Base-by-base conservation (phyloP, 2,888 invertebrate genomes). In the Smittia sp. region DNA sequence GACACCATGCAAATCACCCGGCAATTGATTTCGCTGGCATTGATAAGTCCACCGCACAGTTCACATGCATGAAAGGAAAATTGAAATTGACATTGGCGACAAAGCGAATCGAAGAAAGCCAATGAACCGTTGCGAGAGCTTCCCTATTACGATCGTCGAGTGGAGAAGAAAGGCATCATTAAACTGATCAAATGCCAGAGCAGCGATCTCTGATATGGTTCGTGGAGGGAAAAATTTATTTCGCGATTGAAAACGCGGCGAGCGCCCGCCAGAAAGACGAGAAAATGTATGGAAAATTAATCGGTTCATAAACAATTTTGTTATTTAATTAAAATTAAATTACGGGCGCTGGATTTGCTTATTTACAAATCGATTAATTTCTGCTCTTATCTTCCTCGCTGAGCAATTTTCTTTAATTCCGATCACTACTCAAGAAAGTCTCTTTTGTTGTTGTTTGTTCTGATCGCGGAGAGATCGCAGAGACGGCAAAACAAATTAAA, bases 301-400 rank as follows among this genome's bases (percentile, higher is more conserved):
- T 73, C 63, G 73, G n/a, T 63, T 73, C 38, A 73, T 73, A 73
- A 73, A 73, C 73, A 73, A 73, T 63, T 62, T 63, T 63, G 73
- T 62, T 73, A 63, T 73, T 73, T 73, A 73, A 73, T 73, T 73
- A 73, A 73, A 73, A 63, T 18, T 62, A 73, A 63, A 73, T 41
- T 73, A 73, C 32, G 62, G 9, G 9, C 38, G 6, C n/a, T 32
- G 46, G 58, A 70, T 54, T 70, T 70, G 54, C 32, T 70, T 70
- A 54, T 70, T 70, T 25, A 41, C 54, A 58, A 72, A 72, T 72
- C 70, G 70, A 72, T 72, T 72, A 27, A 72, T 25, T 58, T 69
- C 38, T 69, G 15, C 22, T 32, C 27, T 52, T 52, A 39, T 68
- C 25, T 22, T 41, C 52, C 2, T 25, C 20, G 11, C 22, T 38